Base-by-base conservation (phyloP, 2,113 vertebrate genomes). In the Nothobranchius furzeri region DNA sequence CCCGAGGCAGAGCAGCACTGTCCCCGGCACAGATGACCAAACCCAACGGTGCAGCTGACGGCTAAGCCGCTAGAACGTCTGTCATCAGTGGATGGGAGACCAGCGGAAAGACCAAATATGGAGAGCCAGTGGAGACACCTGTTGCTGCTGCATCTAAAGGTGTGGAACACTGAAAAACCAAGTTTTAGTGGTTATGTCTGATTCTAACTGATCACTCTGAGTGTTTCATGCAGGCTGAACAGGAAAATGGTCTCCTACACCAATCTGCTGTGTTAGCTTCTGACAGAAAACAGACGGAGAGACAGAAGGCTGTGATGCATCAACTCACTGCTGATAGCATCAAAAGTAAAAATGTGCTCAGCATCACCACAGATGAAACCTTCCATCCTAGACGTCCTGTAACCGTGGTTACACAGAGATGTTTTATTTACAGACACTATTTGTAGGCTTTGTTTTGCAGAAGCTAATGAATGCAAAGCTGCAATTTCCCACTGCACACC, bases 21-120 rank as follows among this genome's bases (percentile, higher is more conserved):
- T 78, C 69, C 71, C 72, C 65, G 51, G 53, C 80, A 69, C 68
- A 52, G 63, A 79, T 61, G 64, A 72, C 48, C 25, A 75, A 76
- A 61, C 49, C 40, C 56, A 68, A 79, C 60, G 55, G 73, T 60
- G 54, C 51, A 52, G 30, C 30, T 40, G 40, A 75, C 71, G 71
- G 65, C 78, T 58, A 60, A 49, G 60, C 60, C 12, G 48, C 52
- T 10, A 10, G 24, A 20, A 72, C 64, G 10, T 20, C 1, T 36
- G 24, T 9, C 40, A 67, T 47, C n/a, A 35, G 43, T 62, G 30
- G 64, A 56, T 36, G 7, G 30, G 24, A 59, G 48, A 81, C 75
- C 57, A 68, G 57, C 75, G 49, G 6, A 51, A 43, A 53, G 60
- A 49, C 24, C 4, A 53, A 51, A 46, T 47, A 70, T 68, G n/a